These are phyloP conservation scores for Enteromius afrohamiltoni DNA, from an alignment of 2,797 vertebrate genomes.

Conservation along the genomic window DNA sequence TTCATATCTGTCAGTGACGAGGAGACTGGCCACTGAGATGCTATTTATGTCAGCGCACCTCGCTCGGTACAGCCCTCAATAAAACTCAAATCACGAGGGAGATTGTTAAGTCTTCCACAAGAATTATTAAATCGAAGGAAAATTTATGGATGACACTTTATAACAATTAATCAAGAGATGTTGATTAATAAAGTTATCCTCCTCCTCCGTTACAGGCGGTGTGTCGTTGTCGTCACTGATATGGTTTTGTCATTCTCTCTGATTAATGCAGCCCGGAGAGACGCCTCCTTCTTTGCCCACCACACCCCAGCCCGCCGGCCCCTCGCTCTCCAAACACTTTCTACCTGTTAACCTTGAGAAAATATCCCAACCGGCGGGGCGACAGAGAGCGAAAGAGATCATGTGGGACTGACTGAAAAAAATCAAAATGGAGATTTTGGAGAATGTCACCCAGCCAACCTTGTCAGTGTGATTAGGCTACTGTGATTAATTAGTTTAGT, in stretches of 20 bases:
- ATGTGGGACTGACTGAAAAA: constrained; percentile 36
- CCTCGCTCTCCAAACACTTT: constrained; percentile 13
- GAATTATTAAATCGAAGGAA: constrained; percentile 92
- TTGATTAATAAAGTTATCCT: constrained; percentile 90
- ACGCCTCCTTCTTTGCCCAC: constrained; percentile 71
- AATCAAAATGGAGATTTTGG: constrained; percentile 77
- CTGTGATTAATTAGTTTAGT: constrained; percentile 93
- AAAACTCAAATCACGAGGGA: constrained; percentile 87
- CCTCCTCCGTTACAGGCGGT: constrained; percentile 51
- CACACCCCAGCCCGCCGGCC: not conserved
- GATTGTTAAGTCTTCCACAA: constrained; percentile 86
- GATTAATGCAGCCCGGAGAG: constrained; percentile 92
- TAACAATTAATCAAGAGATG: constrained; percentile 93
- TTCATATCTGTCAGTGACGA: constrained; percentile 91
- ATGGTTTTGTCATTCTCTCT: constrained; percentile 89
- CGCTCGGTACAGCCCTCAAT: constrained; percentile 79
- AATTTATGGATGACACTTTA: constrained; percentile 92
- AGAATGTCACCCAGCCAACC: constrained; percentile 87
- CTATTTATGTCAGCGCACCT: constrained; percentile 85
- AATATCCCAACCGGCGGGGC: constrained; percentile 13
- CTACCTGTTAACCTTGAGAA: constrained; percentile 52
- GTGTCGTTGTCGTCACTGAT: constrained; percentile 82
- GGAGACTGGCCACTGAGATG: constrained; percentile 89
- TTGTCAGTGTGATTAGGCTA: constrained; percentile 90
- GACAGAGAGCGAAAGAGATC: constrained; percentile 28